Evolutionary conservation across 2,797 vertebrate genomes (phyloP).

Genomic region (Sebastes iracundus): DNA sequence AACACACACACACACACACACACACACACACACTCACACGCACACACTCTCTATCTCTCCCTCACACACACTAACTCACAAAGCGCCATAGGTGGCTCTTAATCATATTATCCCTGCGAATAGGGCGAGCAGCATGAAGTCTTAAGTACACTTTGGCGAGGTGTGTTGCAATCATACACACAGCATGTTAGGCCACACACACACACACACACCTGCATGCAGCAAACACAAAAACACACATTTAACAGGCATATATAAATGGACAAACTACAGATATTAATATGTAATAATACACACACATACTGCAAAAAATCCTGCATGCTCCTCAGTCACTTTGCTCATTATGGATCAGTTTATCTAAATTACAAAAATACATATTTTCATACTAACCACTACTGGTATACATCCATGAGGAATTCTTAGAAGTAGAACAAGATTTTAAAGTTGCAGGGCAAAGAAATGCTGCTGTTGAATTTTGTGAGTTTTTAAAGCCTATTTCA

Average conservation of each 20-base stretch:
- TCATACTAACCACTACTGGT: not conserved
- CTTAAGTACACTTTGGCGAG: conserved; percentile 46
- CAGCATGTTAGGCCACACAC: conserved; percentile 20
- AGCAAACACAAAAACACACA: not conserved
- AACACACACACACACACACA: conserved; percentile 13
- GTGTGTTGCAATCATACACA: conserved; percentile 43
- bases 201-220: not conserved
- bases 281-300: not conserved
- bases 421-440: too few species aligned
- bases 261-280: not conserved
- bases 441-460: not conserved
- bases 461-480: not conserved
- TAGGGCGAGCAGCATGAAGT: conserved; percentile 42
- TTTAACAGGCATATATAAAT: not conserved
- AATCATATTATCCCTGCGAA: conserved; percentile 71
- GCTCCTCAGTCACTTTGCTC: not conserved
- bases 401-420: not conserved
- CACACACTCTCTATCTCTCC: not conserved
- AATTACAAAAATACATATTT: not conserved
- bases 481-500: not conserved
- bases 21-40: conserved; percentile 13
- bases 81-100: conserved; percentile 60
- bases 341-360: not conserved
- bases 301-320: not conserved
- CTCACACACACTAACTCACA: conserved; percentile 3